phyloP scores from a whole-genome alignment of 1,140 invertebrate species.

The Atta colombica region DNA sequence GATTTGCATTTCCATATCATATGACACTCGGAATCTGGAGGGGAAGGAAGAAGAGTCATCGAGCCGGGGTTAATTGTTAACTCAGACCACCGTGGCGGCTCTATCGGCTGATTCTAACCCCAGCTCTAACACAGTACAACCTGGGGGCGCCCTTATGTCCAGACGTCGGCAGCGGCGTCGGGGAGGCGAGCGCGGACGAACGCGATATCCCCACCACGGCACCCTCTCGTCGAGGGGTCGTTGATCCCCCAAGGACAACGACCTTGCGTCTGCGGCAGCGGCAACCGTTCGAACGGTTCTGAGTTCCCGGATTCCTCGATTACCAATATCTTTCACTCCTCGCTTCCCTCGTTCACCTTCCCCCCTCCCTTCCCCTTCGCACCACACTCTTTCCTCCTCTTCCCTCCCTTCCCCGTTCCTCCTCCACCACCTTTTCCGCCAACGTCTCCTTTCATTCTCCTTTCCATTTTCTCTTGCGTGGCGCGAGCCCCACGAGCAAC shows the following conservation, averaged over 20 bases:
- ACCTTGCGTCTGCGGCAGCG: conserved; percentile 84
- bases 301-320: conserved; percentile 85
- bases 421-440: conserved; percentile 36
- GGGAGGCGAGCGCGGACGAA: conserved; percentile 67
- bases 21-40: background rate
- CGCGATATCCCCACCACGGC: conserved; percentile 77
- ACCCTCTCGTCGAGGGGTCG: conserved; percentile 86
- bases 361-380: background rate
- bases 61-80: conserved; percentile 39
- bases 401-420: background rate
- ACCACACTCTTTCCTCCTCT: background rate
- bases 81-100: conserved; percentile 64
- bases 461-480: conserved; percentile 62
- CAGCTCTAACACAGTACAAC: conserved; percentile 70
- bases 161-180: conserved; percentile 73
- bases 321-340: conserved; percentile 81
- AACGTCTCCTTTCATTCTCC: conserved; percentile 73
- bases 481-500: conserved; percentile 2
- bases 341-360: conserved; percentile 54
- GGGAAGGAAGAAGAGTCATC: background rate
- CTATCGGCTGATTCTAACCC: conserved; percentile 77
- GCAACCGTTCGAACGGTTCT: conserved; percentile 85
- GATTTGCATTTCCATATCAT: background rate
- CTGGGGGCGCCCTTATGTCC: conserved; percentile 76
- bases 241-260: conserved; percentile 87